phyloP scores from a whole-genome alignment of 1,140 invertebrate genomes.

The Papilio polyxenes region DNA sequence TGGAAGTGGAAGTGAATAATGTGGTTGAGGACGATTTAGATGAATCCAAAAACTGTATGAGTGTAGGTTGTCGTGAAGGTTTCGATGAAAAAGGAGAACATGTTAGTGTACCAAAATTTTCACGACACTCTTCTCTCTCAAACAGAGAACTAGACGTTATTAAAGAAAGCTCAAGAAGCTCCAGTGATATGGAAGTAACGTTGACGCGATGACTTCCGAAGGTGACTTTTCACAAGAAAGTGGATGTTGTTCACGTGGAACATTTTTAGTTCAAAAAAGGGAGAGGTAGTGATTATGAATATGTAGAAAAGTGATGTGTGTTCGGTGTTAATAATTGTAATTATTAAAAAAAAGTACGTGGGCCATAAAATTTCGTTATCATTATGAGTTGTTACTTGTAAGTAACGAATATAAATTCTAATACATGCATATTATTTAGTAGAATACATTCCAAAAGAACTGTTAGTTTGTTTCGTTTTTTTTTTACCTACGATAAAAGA shows the following conservation, averaged over 20 bases:
- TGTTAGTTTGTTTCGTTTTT: neutral
- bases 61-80: slow-evolving; percentile 59
- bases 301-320: slow-evolving; percentile 45
- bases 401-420: neutral
- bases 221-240: slow-evolving; percentile 69
- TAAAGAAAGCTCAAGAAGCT: slow-evolving; percentile 79
- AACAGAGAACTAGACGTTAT: slow-evolving; percentile 79
- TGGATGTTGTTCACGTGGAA: slow-evolving; percentile 70
- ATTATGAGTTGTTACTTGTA: neutral
- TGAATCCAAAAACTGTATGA: slow-evolving; percentile 65
- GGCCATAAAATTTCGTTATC: slow-evolving; percentile 63
- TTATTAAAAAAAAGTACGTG: slow-evolving; percentile 57
- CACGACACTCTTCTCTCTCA: slow-evolving; percentile 73
- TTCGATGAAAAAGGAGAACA: slow-evolving; percentile 75
- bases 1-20: slow-evolving; percentile 75
- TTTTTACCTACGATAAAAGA: neutral
- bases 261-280: slow-evolving; percentile 45
- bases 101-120: slow-evolving; percentile 70
- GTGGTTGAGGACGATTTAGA: slow-evolving; percentile 68
- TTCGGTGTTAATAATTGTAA: slow-evolving; percentile 49
- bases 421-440: neutral
- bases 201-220: slow-evolving; percentile 78
- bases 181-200: slow-evolving; percentile 79
- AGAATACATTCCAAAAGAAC: neutral
- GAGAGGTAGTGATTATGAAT: slow-evolving; percentile 49